Evolutionary conservation across 2,113 vertebrate genomes (phyloP).

Genomic region (Alexandromys fortis): DNA sequence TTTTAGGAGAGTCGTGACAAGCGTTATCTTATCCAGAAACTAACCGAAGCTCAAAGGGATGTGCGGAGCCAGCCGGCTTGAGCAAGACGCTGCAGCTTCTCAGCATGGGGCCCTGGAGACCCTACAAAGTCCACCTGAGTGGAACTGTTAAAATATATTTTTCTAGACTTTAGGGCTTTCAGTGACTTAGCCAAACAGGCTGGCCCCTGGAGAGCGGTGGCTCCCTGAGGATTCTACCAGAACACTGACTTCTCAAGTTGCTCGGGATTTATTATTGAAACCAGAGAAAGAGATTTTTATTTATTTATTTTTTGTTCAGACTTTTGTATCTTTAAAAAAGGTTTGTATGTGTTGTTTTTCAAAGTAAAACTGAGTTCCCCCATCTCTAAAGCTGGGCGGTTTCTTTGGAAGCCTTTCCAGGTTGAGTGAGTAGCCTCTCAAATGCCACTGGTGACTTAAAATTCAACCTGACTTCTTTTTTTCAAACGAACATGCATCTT

Average conservation of each 20-base stretch:
- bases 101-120: background rate
- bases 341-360: background rate
- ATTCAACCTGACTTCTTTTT: background rate
- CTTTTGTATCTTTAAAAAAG: background rate
- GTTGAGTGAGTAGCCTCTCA: background rate
- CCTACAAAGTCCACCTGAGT: background rate
- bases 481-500: conserved; percentile 15
- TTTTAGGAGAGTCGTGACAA: conserved; percentile 93
- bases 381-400: background rate
- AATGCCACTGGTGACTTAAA: conserved; percentile 13
- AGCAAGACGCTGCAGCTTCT: background rate
- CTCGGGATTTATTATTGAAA: background rate
- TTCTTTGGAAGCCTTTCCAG: background rate
- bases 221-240: background rate
- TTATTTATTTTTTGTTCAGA: conserved; percentile 1
- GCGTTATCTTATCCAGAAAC: conserved; percentile 91
- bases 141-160: conserved; percentile 36
- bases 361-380: background rate
- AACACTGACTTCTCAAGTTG: background rate
- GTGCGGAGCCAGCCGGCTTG: conserved; percentile 39
- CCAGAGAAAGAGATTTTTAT: background rate
- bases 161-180: conserved; percentile 41
- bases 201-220: background rate
- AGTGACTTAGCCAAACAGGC: background rate
- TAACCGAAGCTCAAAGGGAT: conserved; percentile 89